Evolutionary conservation across 1,140 invertebrate species (phyloP).

Genomic region (Diabrotica virgifera): DNA sequence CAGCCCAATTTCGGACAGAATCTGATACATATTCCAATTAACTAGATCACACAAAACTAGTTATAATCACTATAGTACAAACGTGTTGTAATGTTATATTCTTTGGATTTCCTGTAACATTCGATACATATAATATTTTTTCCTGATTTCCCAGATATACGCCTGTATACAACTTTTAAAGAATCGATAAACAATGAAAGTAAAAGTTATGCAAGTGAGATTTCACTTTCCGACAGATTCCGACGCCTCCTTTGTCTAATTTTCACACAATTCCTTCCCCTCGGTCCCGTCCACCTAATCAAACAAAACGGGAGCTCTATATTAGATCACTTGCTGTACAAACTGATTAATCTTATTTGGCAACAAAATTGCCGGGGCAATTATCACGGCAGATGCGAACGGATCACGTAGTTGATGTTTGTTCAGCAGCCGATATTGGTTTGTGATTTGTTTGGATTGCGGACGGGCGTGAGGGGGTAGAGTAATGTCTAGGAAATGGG

Average conservation of each 20-base stretch:
- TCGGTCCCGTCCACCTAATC: slow-evolving; percentile 4
- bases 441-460: slow-evolving; percentile 7
- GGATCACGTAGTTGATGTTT: slow-evolving; percentile 7
- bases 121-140: too few relatives aligned
- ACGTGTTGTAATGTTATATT: too few relatives aligned
- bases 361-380: slow-evolving; percentile 9
- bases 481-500: too few relatives aligned
- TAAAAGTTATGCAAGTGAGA: too few relatives aligned
- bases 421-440: slow-evolving; percentile 9
- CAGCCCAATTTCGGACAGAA: too few relatives aligned
- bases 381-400: slow-evolving; percentile 7
- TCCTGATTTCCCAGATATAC: too few relatives aligned
- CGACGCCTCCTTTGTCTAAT: not conserved
- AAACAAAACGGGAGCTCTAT: slow-evolving; percentile 7
- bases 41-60: too few relatives aligned
- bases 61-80: too few relatives aligned
- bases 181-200: too few relatives aligned
- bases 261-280: not conserved
- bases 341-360: slow-evolving; percentile 15
- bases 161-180: too few relatives aligned
- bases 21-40: too few relatives aligned
- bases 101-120: too few relatives aligned
- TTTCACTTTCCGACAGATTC: not conserved
- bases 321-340: slow-evolving; percentile 15
- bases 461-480: not conserved